Evolutionary conservation across 1,140 invertebrate genomes (phyloP), one percentile per base, ranked within the genome.

Genomic region (Idris sp.): DNA sequence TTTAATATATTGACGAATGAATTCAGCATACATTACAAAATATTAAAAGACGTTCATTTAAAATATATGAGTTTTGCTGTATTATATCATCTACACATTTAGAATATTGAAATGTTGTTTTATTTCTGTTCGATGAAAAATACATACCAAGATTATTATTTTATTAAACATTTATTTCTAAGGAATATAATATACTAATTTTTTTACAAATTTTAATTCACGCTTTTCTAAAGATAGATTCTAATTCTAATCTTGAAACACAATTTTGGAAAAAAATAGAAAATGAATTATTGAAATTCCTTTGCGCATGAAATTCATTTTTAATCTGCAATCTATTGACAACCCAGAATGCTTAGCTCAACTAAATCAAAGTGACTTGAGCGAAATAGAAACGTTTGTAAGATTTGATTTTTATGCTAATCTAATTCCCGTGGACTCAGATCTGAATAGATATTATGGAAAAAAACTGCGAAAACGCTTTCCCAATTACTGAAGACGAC

Each of bases 181-280:
- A n/a, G n/a, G n/a, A n/a, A n/a, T n/a, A n/a, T n/a, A n/a, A 25
- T 25, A 25, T 25, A 25, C 30, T 31, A 31, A 31, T 31, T 7
- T 31, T n/a, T n/a, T n/a, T n/a, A n/a, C n/a, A n/a, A n/a, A n/a
- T n/a, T n/a, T n/a, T n/a, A n/a, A n/a, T n/a, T n/a, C n/a, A n/a
- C n/a, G n/a, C n/a, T n/a, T n/a, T n/a, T n/a, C n/a, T n/a, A n/a
- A n/a, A n/a, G n/a, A n/a, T n/a, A n/a, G n/a, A n/a, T n/a, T n/a
- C n/a, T n/a, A n/a, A n/a, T n/a, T n/a, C n/a, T n/a, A n/a, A n/a
- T n/a, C n/a, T n/a, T n/a, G n/a, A n/a, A n/a, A n/a, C 15, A 4
- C 1, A 9, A 19, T 43, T 43, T 13, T 43, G 40, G 40, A 11
- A 43, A 25, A 43, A 13, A 43, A 22, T 26, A 2, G 40, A 40